Percentiles rank a stretch among this genome's conserved stretches.
phyloP scores from a whole-genome alignment of 2,888 invertebrate genomes.

The Maniola hyperantus region DNA sequence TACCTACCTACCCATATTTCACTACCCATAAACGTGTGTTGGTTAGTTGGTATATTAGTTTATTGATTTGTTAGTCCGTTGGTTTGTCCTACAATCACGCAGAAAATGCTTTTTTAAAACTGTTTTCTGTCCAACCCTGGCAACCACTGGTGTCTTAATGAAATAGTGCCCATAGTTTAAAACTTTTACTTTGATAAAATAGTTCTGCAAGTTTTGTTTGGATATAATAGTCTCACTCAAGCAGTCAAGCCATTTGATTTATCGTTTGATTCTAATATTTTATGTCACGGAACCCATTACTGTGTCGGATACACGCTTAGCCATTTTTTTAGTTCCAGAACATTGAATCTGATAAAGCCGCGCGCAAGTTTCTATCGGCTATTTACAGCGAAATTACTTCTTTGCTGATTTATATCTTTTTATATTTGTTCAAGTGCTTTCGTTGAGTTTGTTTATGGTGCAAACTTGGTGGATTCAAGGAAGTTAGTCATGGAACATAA shows the following conservation, averaged over 20 bases:
- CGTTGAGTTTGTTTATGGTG: conserved; percentile 14
- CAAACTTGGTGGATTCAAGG: conserved; percentile 7
- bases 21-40: too few relatives aligned
- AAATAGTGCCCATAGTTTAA: too few relatives aligned
- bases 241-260: neutral
- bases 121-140: too few relatives aligned
- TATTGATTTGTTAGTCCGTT: too few relatives aligned
- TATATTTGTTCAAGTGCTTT: conserved; percentile 31
- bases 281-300: conserved; percentile 17
- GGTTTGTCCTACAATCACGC: too few relatives aligned
- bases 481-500: conserved; percentile 10
- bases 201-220: neutral
- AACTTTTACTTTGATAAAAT: neutral
- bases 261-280: conserved; percentile 10
- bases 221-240: neutral
- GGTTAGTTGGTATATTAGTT: too few relatives aligned
- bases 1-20: too few relatives aligned
- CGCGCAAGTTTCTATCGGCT: conserved; percentile 39
- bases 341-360: conserved; percentile 41
- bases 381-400: conserved; percentile 42
- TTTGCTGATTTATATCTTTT: conserved; percentile 39
- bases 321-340: conserved; percentile 35
- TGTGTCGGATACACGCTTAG: conserved; percentile 2
- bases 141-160: too few relatives aligned
- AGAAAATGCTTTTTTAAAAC: too few relatives aligned